phyloP scores from a whole-genome alignment of 2,113 vertebrate species.

The Camelus dromedarius region DNA sequence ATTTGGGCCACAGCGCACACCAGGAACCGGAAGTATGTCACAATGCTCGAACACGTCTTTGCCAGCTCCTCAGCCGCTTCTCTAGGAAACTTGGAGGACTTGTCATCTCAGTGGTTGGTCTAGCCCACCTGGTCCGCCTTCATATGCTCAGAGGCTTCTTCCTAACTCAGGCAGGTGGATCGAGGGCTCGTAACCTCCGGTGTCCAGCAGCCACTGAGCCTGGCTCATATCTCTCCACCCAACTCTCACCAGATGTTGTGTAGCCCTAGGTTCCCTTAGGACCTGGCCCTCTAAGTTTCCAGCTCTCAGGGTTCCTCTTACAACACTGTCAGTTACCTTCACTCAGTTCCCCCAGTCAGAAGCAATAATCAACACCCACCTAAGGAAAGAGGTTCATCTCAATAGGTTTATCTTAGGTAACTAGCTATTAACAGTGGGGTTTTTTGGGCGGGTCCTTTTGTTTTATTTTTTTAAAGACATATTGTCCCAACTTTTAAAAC shows the following conservation, averaged over 20 bases:
- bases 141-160: rapidly evolving
- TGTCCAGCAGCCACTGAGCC: neutral
- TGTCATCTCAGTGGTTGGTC: neutral
- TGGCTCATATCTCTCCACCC: neutral
- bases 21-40: neutral
- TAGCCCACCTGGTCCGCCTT: rapidly evolving
- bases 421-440: too few species aligned
- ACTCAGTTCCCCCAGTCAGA: neutral
- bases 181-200: neutral
- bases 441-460: too few species aligned
- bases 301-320: neutral
- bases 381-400: neutral
- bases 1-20: rapidly evolving
- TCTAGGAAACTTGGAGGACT: neutral
- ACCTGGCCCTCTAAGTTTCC: neutral
- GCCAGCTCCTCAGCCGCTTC: rapidly evolving
- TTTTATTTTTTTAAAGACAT: too few species aligned
- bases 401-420: too few species aligned
- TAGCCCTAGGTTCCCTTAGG: neutral
- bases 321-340: neutral
- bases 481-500: too few species aligned
- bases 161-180: too few species aligned
- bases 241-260: neutral
- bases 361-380: neutral
- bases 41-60: rapidly evolving